Base-by-base conservation (phyloP, 2,113 vertebrate genomes). In the Tragelaphus scriptus region DNA sequence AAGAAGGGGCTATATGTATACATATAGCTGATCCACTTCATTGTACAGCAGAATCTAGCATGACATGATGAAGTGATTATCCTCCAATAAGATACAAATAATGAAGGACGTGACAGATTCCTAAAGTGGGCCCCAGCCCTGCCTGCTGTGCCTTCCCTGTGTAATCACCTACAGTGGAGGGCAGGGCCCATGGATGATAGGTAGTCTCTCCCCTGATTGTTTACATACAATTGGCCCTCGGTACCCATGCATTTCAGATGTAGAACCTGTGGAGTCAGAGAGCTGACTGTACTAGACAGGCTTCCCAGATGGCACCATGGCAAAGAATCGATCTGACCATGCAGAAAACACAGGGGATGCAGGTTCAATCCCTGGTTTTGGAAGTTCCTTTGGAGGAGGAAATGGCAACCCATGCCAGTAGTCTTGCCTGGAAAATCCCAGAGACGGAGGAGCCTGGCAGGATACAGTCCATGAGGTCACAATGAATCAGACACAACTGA, bases 171-270 rank as follows among this genome's bases (percentile, higher is more conserved):
- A n/a, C n/a, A n/a, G n/a, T n/a, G n/a, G n/a, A n/a, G n/a, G n/a
- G n/a, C n/a, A n/a, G n/a, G n/a, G n/a, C n/a, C n/a, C n/a, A n/a
- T n/a, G n/a, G n/a, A n/a, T n/a, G n/a, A n/a, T n/a, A n/a, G n/a
- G n/a, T n/a, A n/a, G 28, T 25, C 23, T 30, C 10, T 13, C 2
- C 5, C 15, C n/a, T 59, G 12, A 88, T n/a, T 40, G 23, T 55
- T n/a, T n/a, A 55, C 1, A 3, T 2, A 56, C 32, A 25, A n/a
- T 8, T 15, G 32, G 12, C 51, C 51, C 81, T 84, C 1, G 0
- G 32, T 36, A 84, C 3, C 81, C 32, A 55, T 25, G 51, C 32
- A 23, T 84, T 84, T 56, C 51, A 36, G 51, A 25, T 25, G 21
- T 0, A 13, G 51, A 36, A 56, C 12, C 51, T 25, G 51, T 25